These are phyloP conservation scores for Ophion slaviceki DNA, from an alignment of 2,888 invertebrate species.

Conservation along the genomic window DNA sequence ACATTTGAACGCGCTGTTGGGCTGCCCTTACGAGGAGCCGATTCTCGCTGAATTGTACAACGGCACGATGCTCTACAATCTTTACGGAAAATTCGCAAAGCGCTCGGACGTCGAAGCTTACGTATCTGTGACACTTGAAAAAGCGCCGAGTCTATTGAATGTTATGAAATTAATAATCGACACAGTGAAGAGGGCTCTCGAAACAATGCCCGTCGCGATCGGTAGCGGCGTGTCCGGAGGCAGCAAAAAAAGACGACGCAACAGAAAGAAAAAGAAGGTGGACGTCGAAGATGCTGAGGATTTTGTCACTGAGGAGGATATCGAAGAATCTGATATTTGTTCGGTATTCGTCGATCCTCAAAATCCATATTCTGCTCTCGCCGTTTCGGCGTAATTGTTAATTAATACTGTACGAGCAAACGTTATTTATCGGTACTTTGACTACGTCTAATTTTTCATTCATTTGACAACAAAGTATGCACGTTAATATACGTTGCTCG, in stretches of 20 bases:
- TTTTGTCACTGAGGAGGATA: conserved; percentile 59
- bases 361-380: conserved; percentile 69
- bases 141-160: conserved; percentile 79
- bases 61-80: conserved; percentile 91
- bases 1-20: conserved; percentile 88
- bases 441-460: no score
- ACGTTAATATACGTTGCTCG: no score
- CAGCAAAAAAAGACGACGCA: conserved; percentile 70
- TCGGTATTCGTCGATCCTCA: conserved; percentile 68
- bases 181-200: conserved; percentile 69
- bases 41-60: conserved; percentile 88
- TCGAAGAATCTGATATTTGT: conserved; percentile 61
- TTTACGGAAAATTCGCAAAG: conserved; percentile 87
- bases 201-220: conserved; percentile 25
- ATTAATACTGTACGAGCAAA: neutral
- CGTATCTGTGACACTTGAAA: conserved; percentile 79
- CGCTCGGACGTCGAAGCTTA: conserved; percentile 85
- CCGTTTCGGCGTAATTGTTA: neutral
- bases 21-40: conserved; percentile 85
- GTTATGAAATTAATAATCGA: conserved; percentile 74
- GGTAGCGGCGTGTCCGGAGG: conserved; percentile 54
- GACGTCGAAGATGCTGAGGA: neutral
- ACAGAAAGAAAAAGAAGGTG: conserved; percentile 48
- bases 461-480: no score
- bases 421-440: no score